Evolutionary conservation across 2,113 vertebrate genomes (phyloP).

Genomic region (Theropithecus gelada): DNA sequence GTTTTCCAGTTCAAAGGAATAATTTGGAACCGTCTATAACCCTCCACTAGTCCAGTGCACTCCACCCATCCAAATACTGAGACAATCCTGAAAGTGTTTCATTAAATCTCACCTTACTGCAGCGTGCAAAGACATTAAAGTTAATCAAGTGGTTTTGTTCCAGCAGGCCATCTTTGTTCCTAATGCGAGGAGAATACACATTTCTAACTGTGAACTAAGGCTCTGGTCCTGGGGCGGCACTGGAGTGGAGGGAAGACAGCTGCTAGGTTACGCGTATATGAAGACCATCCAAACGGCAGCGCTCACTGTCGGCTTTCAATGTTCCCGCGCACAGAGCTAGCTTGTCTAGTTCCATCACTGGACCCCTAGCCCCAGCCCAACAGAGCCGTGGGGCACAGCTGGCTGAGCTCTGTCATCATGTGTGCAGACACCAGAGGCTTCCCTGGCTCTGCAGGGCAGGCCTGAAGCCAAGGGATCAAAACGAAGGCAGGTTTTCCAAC

Average conservation of each 20-base stretch:
- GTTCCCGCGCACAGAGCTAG: not conserved
- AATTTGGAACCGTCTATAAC: slow-evolving; percentile 57
- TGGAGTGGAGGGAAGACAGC: not conserved
- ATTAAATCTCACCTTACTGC: slow-evolving; percentile 69
- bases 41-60: slow-evolving; percentile 45
- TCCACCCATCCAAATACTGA: slow-evolving; percentile 69
- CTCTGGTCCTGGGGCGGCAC: not conserved
- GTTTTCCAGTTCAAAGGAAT: slow-evolving; percentile 74
- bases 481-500: not conserved
- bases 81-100: slow-evolving; percentile 76
- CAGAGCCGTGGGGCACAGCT: accelerated
- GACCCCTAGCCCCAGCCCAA: not conserved
- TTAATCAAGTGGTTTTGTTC: slow-evolving; percentile 65
- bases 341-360: not conserved
- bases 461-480: not conserved
- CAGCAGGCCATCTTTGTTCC: slow-evolving; percentile 42
- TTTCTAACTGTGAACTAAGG: slow-evolving; percentile 49
- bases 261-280: slow-evolving; percentile 17
- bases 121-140: slow-evolving; percentile 56
- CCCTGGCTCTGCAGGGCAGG: no score
- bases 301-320: not conserved
- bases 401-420: not conserved
- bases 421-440: not conserved
- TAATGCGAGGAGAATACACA: slow-evolving; percentile 58
- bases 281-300: slow-evolving; percentile 5